Evolutionary conservation across 37 sponge, comb jelly and placozoan genomes (phyloP), one percentile per base, ranked within the genome.

Genomic region (Aplysina aerophoba): DNA sequence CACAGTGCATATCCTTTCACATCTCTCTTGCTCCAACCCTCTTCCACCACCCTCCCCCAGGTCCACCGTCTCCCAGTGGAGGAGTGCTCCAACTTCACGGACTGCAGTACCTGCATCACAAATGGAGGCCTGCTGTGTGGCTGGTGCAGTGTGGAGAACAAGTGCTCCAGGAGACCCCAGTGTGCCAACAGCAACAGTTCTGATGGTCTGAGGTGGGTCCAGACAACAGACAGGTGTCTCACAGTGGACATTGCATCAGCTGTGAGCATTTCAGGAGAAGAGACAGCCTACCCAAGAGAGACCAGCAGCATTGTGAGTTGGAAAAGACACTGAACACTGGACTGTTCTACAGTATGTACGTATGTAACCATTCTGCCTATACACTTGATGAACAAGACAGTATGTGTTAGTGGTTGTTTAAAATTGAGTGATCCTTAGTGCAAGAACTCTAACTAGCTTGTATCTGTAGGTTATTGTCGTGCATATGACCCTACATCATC

Each of bases 81-180:
- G 41, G 87, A 90, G 60, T 97, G 97, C 60, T 71, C 39, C 27
- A 74, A 58, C 28, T 90, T 81, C 80, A 64, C 40, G 2, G 80
- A 85, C 55, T 97, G 97, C 80, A 55, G 56, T 37, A 30, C 73
- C 41, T 97, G 97, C 86, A 38, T 90, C 44, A 80, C 81, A 0
- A 27, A 85, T 36, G 85, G 73, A 22, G 94, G 94, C 74, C 92
- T 89, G n/a, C 84, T 91, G 73, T 97, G 97, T 83, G 97, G 97
- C 24, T 97, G 97, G 97, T 97, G 97, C 79, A 66, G 86, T 34
- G 86, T 97, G 24, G 60, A 79, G 64, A 85, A 56, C 73, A 81
- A 66, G 60, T 82, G 81, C 66, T 80, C 71, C 81, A 89, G 90
- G 59, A 59, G 28, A 44, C 77, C 69, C 59, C 55, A 50, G 62